These are phyloP conservation scores for Drosophila prolongata DNA, from an alignment of 2,888 invertebrate genomes.

Conservation along the genomic window DNA sequence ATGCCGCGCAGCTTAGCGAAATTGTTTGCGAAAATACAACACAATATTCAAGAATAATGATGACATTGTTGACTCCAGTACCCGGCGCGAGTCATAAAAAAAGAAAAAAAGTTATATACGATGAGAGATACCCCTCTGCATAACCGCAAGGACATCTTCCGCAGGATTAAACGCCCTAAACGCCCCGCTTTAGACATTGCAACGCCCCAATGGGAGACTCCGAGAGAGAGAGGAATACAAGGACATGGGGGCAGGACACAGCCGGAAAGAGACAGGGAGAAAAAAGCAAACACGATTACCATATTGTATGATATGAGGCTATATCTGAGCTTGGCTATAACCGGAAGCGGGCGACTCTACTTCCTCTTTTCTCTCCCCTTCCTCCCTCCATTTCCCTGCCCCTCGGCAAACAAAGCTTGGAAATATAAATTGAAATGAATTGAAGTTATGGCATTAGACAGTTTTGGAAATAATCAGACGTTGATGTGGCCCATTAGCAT, in stretches of 20 bases:
- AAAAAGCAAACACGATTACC: slow-evolving; percentile 67
- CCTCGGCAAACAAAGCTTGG: slow-evolving; percentile 55
- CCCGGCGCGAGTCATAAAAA: slow-evolving; percentile 63
- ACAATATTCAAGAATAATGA: slow-evolving; percentile 82
- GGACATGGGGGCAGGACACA: slow-evolving; percentile 13
- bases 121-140: slow-evolving; percentile 35
- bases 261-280: slow-evolving; percentile 48
- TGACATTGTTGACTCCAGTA: slow-evolving; percentile 80
- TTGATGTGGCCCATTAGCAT: slow-evolving; percentile 43
- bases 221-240: slow-evolving; percentile 8
- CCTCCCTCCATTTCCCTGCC: not conserved
- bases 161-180: slow-evolving; percentile 81
- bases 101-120: slow-evolving; percentile 23
- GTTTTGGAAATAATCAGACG: slow-evolving; percentile 79
- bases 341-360: slow-evolving; percentile 44
- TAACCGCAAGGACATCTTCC: slow-evolving; percentile 79
- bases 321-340: slow-evolving; percentile 54
- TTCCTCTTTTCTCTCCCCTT: slow-evolving; percentile 3
- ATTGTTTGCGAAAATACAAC: slow-evolving; percentile 80
- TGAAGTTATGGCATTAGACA: slow-evolving; percentile 78
- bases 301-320: slow-evolving; percentile 69
- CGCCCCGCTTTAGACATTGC: slow-evolving; percentile 75
- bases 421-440: slow-evolving; percentile 80
- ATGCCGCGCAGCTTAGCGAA: slow-evolving; percentile 74
- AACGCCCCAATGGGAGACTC: slow-evolving; percentile 60